phyloP scores from a whole-genome alignment of 1,140 invertebrate species.

The Pseudomyrmex pallidus region DNA sequence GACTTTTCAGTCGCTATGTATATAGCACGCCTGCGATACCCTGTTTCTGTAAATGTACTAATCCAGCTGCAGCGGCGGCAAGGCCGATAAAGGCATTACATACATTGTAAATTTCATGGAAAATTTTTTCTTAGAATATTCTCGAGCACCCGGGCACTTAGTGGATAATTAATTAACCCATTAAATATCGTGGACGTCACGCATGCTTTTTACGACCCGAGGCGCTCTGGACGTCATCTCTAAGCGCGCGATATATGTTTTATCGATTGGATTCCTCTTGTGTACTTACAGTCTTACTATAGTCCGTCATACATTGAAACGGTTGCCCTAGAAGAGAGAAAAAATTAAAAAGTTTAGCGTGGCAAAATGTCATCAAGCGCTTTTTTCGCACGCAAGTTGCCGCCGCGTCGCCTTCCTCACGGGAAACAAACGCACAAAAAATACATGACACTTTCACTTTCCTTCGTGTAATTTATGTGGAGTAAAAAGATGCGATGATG shows the following conservation, averaged over 20 bases:
- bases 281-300: constrained; percentile 61
- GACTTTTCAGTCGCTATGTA: constrained; percentile 6
- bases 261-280: constrained; percentile 58
- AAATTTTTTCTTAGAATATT: constrained; percentile 61
- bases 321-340: constrained; percentile 55
- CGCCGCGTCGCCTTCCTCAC: background rate
- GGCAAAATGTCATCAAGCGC: constrained; percentile 58
- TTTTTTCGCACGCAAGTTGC: constrained; percentile 15
- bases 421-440: constrained; percentile 17
- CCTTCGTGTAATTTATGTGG: constrained; percentile 18
- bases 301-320: constrained; percentile 59
- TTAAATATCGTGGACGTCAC: constrained; percentile 57
- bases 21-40: background rate
- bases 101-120: constrained; percentile 58
- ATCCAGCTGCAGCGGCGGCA: constrained; percentile 5
- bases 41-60: constrained; percentile 35
- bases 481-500: constrained; percentile 7
- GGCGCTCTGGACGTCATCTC: constrained; percentile 54
- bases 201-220: constrained; percentile 57
- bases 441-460: constrained; percentile 47
- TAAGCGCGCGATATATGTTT: constrained; percentile 59
- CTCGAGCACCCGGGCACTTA: constrained; percentile 54
- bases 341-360: constrained; percentile 55
- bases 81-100: constrained; percentile 8
- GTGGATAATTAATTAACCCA: constrained; percentile 61